These are phyloP conservation scores for Forbesichthys agassizii DNA, from an alignment of 2,113 vertebrate species.

Conservation along the genomic window DNA sequence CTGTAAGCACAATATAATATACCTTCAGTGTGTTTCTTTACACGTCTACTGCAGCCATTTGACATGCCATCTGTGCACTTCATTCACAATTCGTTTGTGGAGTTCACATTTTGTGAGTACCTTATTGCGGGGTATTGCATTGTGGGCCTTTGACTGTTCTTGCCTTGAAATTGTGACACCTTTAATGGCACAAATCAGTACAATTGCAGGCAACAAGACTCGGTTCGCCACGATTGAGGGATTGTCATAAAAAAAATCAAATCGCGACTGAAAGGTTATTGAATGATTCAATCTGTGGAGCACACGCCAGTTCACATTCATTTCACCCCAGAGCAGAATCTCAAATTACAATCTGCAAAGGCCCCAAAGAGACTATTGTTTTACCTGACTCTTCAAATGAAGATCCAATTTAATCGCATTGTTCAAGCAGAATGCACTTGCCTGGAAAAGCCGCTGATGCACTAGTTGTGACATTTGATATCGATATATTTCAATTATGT, in stretches of 20 bases:
- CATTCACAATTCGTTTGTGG: slow-evolving; percentile 21
- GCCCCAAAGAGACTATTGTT: slow-evolving; percentile 29
- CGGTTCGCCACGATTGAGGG: slow-evolving; percentile 16
- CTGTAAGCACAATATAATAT: background rate
- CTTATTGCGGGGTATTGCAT: background rate
- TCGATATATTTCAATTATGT: slow-evolving; percentile 39
- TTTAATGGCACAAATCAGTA: slow-evolving; percentile 11
- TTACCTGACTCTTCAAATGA: slow-evolving; percentile 33
- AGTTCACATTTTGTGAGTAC: slow-evolving; percentile 3
- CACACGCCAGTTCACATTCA: slow-evolving; percentile 53
- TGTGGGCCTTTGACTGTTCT: background rate
- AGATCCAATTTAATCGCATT: slow-evolving; percentile 53
- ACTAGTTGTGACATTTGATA: slow-evolving; percentile 40
- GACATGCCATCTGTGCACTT: slow-evolving; percentile 13
- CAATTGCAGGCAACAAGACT: slow-evolving; percentile 14
- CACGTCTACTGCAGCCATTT: background rate
- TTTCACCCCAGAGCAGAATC: slow-evolving; percentile 51
- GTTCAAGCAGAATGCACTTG: slow-evolving; percentile 35
- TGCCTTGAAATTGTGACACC: slow-evolving; percentile 9
- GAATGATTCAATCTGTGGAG: slow-evolving; percentile 54
- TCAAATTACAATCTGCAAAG: slow-evolving; percentile 56
- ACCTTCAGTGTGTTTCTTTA: background rate
- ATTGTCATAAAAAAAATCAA: slow-evolving; percentile 35
- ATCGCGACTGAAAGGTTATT: slow-evolving; percentile 44
- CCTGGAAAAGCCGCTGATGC: slow-evolving; percentile 23